Percentiles rank a stretch among this genome's conserved stretches.
Evolutionary conservation across 2,888 invertebrate species (phyloP).

Genomic region (Ochlodes sylvanus): DNA sequence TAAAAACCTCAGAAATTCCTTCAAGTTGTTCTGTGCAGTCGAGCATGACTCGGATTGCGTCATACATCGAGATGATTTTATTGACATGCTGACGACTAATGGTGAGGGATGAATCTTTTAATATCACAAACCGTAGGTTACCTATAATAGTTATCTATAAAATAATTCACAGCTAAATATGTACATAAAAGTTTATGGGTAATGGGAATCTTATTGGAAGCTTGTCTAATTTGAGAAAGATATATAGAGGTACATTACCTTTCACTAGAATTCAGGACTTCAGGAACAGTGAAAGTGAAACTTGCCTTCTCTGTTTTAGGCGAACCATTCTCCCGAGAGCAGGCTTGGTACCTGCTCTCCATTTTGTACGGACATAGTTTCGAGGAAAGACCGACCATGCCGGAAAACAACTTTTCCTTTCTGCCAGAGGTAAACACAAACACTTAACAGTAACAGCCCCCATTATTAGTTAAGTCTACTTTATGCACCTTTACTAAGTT

Average conservation of each 20-base stretch:
- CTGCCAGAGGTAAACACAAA: constrained; percentile 62
- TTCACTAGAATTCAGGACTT: too few relatives aligned
- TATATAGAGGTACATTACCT: too few relatives aligned
- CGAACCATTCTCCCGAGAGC: constrained; percentile 63
- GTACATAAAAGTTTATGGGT: too few relatives aligned
- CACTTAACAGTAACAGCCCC: too few relatives aligned
- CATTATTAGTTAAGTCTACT: too few relatives aligned
- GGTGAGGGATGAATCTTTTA: constrained; percentile 49
- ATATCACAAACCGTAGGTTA: too few relatives aligned
- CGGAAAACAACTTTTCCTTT: constrained; percentile 66
- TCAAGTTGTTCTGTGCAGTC: constrained; percentile 67
- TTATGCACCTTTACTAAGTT: too few relatives aligned
- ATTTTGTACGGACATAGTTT: constrained; percentile 67
- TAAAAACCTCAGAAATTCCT: constrained; percentile 74
- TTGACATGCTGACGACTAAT: constrained; percentile 66
- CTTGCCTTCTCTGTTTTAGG: constrained; percentile 52
- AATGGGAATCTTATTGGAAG: too few relatives aligned
- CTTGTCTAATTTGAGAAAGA: too few relatives aligned
- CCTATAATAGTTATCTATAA: too few relatives aligned
- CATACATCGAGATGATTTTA: constrained; percentile 70
- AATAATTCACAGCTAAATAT: too few relatives aligned
- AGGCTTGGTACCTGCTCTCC: constrained; percentile 72
- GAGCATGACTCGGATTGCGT: constrained; percentile 47
- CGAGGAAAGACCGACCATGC: constrained; percentile 67
- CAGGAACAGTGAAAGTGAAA: neutral